A percentile compares a stretch with the other conserved stretches of the same genome.
Conservation (phyloP, 2,113 vertebrate species). For the Macrotis lagotis region DNA sequence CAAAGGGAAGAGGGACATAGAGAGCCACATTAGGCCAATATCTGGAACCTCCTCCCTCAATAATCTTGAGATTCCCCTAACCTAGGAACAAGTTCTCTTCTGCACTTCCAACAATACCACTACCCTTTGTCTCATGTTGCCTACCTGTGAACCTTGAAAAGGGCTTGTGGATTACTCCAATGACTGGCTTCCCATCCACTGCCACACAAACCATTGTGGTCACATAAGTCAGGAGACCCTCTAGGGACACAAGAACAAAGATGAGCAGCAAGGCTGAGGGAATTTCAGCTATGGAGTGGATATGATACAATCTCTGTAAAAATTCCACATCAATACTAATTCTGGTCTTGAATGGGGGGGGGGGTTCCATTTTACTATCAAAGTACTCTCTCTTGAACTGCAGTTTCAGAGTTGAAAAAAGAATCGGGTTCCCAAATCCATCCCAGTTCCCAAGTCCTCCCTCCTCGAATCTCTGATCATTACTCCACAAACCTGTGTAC, state of each 20-base stretch:
- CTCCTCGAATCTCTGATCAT: background rate
- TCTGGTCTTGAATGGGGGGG: background rate
- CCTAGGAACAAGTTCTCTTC: background rate
- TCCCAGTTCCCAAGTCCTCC: background rate
- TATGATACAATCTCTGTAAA: background rate
- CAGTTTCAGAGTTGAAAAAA: background rate
- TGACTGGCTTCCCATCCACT: constrained; percentile 82
- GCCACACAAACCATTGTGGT: constrained; percentile 87
- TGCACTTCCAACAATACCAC: background rate
- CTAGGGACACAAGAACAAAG: constrained; percentile 61
- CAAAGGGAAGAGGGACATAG: background rate
- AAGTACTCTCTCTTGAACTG: background rate
- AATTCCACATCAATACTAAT: background rate
- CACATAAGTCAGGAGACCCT: constrained; percentile 83
- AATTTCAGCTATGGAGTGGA: background rate
- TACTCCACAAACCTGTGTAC: constrained; percentile 81
- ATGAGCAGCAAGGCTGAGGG: background rate
- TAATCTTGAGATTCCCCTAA: background rate
- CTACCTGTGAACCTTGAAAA: constrained; percentile 87
- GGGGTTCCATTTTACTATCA: background rate
- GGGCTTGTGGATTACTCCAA: constrained; percentile 86
- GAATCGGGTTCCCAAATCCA: background rate
- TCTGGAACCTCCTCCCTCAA: background rate
- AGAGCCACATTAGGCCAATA: background rate
- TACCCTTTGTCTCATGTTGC: background rate